Evolutionary conservation across 2,888 invertebrate species (phyloP).

Genomic region (Epinotia demarniana): DNA sequence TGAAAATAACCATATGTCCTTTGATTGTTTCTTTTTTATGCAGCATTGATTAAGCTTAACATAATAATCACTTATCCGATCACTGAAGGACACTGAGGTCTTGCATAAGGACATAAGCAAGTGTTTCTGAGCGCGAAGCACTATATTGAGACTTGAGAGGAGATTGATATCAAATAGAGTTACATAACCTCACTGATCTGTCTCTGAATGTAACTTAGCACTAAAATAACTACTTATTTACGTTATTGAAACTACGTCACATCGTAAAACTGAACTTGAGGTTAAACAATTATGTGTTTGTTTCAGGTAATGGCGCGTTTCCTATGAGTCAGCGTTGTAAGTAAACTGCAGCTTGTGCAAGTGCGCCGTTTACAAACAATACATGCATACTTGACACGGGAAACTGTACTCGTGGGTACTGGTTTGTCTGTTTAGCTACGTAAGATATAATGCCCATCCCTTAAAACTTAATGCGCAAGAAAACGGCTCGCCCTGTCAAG

Average conservation of each 20-base stretch:
- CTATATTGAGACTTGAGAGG: too few relatives aligned
- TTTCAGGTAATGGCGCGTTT: slow-evolving; percentile 37
- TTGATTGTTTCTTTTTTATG: too few relatives aligned
- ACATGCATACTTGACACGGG: neutral
- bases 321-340: slow-evolving; percentile 22
- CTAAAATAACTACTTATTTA: neutral
- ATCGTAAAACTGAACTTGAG: neutral
- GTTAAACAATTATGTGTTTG: slow-evolving; percentile 28
- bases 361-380: slow-evolving; percentile 7
- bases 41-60: too few relatives aligned
- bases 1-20: too few relatives aligned
- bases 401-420: neutral
- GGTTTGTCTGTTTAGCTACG: too few relatives aligned
- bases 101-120: too few relatives aligned
- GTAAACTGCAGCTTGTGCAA: slow-evolving; percentile 20
- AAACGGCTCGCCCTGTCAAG: too few relatives aligned
- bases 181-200: too few relatives aligned
- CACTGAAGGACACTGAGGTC: too few relatives aligned
- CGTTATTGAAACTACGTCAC: neutral
- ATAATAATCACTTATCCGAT: too few relatives aligned
- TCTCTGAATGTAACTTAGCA: neutral
- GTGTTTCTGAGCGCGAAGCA: too few relatives aligned
- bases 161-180: too few relatives aligned
- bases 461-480: neutral
- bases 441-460: neutral